These are phyloP conservation scores for Amyelois transitella DNA, from an alignment of 1,140 invertebrate genomes.

Conservation along the genomic window DNA sequence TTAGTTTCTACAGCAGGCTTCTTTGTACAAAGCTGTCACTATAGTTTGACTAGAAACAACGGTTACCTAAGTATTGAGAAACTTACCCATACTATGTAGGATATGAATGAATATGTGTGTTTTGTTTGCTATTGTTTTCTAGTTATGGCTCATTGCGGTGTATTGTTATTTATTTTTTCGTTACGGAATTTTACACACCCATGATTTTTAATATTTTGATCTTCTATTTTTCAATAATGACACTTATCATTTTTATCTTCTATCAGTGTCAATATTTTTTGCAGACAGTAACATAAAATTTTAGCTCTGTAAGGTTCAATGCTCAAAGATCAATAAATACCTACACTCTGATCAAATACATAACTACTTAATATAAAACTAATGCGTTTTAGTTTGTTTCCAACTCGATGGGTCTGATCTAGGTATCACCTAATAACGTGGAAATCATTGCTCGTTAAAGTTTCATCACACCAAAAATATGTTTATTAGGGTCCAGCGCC, in stretches of 20 bases:
- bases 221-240: slow-evolving; percentile 35
- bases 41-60: slow-evolving; percentile 9
- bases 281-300: not conserved
- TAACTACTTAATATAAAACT: too few species aligned
- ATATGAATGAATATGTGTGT: not conserved
- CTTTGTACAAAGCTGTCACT: slow-evolving; percentile 60
- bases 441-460: too few species aligned
- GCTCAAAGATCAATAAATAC: not conserved
- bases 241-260: slow-evolving; percentile 21
- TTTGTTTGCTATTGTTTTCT: slow-evolving; percentile 6
- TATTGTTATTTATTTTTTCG: slow-evolving; percentile 30
- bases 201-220: slow-evolving; percentile 8
- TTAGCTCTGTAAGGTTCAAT: too few species aligned
- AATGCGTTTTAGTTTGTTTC: too few species aligned
- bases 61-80: not conserved
- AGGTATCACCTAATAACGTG: too few species aligned
- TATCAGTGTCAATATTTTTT: slow-evolving; percentile 23
- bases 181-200: slow-evolving; percentile 1
- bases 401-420: too few species aligned
- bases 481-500: too few species aligned
- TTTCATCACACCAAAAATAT: too few species aligned
- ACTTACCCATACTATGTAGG: slow-evolving; percentile 32
- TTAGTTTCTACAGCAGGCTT: slow-evolving; percentile 34
- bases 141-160: slow-evolving; percentile 32
- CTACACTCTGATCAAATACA: too few species aligned